Evolutionary conservation across 2,888 invertebrate genomes (phyloP), one percentile per base, ranked within the genome.

Genomic region (Leptinotarsa haldemani): DNA sequence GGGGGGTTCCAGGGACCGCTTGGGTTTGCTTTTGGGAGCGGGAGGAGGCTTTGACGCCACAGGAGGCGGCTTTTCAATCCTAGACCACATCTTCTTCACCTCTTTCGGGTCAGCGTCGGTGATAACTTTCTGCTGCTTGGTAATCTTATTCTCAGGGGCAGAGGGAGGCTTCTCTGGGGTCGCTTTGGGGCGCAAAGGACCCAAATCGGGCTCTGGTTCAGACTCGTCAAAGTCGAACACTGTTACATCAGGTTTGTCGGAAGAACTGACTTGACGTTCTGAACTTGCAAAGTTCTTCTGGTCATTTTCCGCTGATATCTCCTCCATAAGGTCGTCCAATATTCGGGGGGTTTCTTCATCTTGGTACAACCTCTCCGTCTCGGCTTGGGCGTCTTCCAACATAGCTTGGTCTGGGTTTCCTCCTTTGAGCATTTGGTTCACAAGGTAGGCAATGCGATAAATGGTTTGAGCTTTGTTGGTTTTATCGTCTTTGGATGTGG

Each of bases 161-260:
- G 22, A 25, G 15, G 50, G 9, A 16, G 67, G 20, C 5, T 20
- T 56, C 53, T 63, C 58, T 4, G 72, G 61, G 22, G 56, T 65
- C 1, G 25, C 65, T 22, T 65, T 73, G 25, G 61, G 64, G 16
- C 76, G 56, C 25, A 76, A 40, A 12, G 76, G 74, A 4, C 47
- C 48, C 5, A 70, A 22, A 66, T 76, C 76, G 2, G 76, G 74
- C 66, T 76, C 76, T 1, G 76, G 74, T 68, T 76, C 76, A 0
- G 74, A 58, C 25, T 79, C 78, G 22, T 77, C 76, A 40, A 79
- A 79, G 67, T 79, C 78, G 63, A 77, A 79, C 3, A 79, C 73
- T 1, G 77, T 73, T 16, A 76, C 75, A 47, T 78, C 78, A 2
- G 65, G 58, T 63, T 77, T 74, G 16, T 71, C 74, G 15, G 61